These are phyloP conservation scores for Plebejus argus DNA, from an alignment of 2,888 invertebrate species.

Conservation along the genomic window DNA sequence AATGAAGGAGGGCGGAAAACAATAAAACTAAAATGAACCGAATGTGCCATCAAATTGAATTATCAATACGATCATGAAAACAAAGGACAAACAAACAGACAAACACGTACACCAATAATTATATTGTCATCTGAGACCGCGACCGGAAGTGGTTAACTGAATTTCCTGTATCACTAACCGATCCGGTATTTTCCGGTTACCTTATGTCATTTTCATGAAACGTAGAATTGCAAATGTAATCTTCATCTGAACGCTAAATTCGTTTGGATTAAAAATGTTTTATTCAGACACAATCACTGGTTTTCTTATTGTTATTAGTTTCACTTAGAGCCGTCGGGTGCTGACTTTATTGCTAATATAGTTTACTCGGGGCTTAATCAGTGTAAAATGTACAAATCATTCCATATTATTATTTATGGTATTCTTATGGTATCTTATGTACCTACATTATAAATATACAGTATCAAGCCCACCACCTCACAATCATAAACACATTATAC, in stretches of 20 bases:
- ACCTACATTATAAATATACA: too few relatives aligned
- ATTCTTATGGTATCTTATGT: background rate
- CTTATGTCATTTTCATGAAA: constrained; percentile 31
- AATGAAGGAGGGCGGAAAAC: constrained; percentile 10
- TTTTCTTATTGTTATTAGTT: constrained; percentile 18
- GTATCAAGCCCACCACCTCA: too few relatives aligned
- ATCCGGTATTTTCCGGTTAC: constrained; percentile 23
- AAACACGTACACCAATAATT: constrained; percentile 40
- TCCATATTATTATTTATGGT: too few relatives aligned
- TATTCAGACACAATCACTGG: constrained; percentile 18
- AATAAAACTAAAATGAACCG: constrained; percentile 12
- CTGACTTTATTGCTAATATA: background rate
- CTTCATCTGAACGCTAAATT: constrained; percentile 23
- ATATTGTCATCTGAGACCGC: constrained; percentile 40
- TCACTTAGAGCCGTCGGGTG: background rate
- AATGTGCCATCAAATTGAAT: constrained; percentile 15
- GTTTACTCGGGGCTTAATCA: background rate
- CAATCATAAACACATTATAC: too few relatives aligned
- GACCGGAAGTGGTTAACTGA: constrained; percentile 37
- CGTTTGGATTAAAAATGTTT: constrained; percentile 31
- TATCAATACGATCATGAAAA: constrained; percentile 7
- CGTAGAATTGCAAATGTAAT: constrained; percentile 28
- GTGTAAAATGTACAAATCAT: background rate
- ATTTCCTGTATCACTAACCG: constrained; percentile 37
- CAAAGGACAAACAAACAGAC: constrained; percentile 22